Base-by-base conservation (phyloP, 2,113 vertebrate species). In the Emberiza fucata region DNA sequence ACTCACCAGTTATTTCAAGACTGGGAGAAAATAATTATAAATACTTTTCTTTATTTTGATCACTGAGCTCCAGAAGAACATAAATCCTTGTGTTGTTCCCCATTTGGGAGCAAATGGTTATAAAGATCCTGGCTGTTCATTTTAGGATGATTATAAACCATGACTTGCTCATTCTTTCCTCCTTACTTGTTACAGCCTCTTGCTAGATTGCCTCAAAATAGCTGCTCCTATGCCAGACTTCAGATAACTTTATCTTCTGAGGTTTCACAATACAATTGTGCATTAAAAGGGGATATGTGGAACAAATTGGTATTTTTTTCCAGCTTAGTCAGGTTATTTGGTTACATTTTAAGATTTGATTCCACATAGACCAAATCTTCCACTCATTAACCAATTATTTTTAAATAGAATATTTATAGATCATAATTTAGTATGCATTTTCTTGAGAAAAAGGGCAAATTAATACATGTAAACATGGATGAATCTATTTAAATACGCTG, bases 401-500 rank as follows among this genome's bases (percentile, higher is more conserved):
- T 97, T 92, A 90, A 97, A 92, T 64, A 33, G 95, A 94, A 95
- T 89, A 96, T 96, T 97, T 95, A 86, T 93, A 95, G 81, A 95
- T 91, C 54, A 84, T 96, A 88, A 93, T 97, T 97, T 94, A 88
- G 86, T 82, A 68, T 84, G 70, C 86, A 95, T 97, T 97, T 98
- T 88, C 96, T 93, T 96, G 93, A 95, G 96, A 70, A 97, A 98
- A 97, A 96, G 91, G 94, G 81, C 95, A 81, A 94, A 97, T 98
- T 97, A 98, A 96, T 97, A 92, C 70, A 77, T 95, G 87, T 97
- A 98, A 98, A 98, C 95, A 98, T 57, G 94, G 83, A 73, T 97
- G 92, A 97, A 97, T 97, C 94, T 98, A 93, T 97, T 98, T 97
- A 97, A 98, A 95, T 97, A 97, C 89, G 95, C 94, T 96, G 97